Evolutionary conservation across 1,140 invertebrate genomes (phyloP), one percentile per base, ranked within the genome.

Genomic region (Rhagoletis zephyria): DNA sequence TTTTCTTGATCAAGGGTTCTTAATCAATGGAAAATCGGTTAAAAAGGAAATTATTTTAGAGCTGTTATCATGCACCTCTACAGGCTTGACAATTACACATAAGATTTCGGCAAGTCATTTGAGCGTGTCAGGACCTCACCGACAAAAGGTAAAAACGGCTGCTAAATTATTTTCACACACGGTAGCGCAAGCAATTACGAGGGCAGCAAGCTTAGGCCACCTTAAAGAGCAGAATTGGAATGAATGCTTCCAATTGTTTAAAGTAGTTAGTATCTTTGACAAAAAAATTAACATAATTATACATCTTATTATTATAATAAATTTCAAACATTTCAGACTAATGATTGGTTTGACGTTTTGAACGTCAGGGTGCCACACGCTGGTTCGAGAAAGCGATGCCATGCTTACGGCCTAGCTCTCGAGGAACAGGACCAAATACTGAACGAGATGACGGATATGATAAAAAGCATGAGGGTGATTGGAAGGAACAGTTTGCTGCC

Each of bases 331-430:
- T 59, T 59, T 59, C 51, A 85, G 81, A 60, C 81, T 60, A 85
- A 60, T 60, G 81, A 85, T 1, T 85, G 81, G 51, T 85, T 85
- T n/a, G n/a, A n/a, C n/a, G n/a, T n/a, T n/a, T n/a, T 85, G 81
- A 61, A 85, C 51, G 81, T 85, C 48, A 85, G 30, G 30, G 51
- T 85, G 56, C 48, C 81, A n/a, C 30, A 60, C 14, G 12, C 14
- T 12, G 51, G 30, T 10, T 30, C 51, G n/a, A 60, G 81, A 40
- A 60, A 51, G 16, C 14, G 48, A 4, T 85, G 81, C 3, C 81
- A 85, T 30, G 81, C 81, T 19, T 85, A 85, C 40, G 81, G 81
- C 19, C 51, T 59, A 16, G 56, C 81, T 12, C 59, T 85, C n/a
- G 81, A 85, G 30, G n/a, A 61, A n/a, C 3, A 85, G 60, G 56